Base-by-base conservation (phyloP, 1,140 invertebrate species). In the Spodoptera frugiperda region DNA sequence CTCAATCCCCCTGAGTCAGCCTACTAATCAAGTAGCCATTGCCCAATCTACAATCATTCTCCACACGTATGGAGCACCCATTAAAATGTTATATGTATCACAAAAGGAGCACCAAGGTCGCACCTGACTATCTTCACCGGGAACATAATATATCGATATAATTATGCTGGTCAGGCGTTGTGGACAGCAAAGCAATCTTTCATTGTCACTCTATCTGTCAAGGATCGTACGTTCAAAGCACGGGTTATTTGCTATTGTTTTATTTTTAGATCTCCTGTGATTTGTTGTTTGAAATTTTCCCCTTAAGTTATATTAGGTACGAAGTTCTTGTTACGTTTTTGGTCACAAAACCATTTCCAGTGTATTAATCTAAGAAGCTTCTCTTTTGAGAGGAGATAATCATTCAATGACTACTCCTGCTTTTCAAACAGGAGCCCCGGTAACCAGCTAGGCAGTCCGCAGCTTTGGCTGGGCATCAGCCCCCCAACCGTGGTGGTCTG, bases 91-190 rank as follows among this genome's bases (percentile, higher is more conserved):
- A 78, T 77, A 49, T 67, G 63, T 67, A 67, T 67, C 63, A 67
- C 55, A 78, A 65, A 81, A 67, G 76, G 76, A 39, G 12, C 12
- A 19, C 19, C 72, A 81, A 81, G 79, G 79, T 15, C 75, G 72
- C 8, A 65, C 54, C 46, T 53, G 53, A 53, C 77, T 44, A 77
- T 79, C 63, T 78, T 78, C 33, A 44, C 51, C 46, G 44, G 59
- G 33, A 63, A 10, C 33, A 51, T 39, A n/a, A 44, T 48, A 51
- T 39, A 44, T 49, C 54, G 17, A 76, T 54, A 72, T 71, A n/a
- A 65, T 76, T 55, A 76, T 76, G 76, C 74, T 17, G 57, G 53
- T 48, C 78, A 72, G 17, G 61, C n/a, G n/a, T 14, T 3, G 15
- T 25, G 49, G 61, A 65, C 30, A 21, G 61, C 59, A 17, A 49